Evolutionary conservation across 2,113 vertebrate genomes (phyloP).

Genomic region (Pangasianodon hypophthalmus): DNA sequence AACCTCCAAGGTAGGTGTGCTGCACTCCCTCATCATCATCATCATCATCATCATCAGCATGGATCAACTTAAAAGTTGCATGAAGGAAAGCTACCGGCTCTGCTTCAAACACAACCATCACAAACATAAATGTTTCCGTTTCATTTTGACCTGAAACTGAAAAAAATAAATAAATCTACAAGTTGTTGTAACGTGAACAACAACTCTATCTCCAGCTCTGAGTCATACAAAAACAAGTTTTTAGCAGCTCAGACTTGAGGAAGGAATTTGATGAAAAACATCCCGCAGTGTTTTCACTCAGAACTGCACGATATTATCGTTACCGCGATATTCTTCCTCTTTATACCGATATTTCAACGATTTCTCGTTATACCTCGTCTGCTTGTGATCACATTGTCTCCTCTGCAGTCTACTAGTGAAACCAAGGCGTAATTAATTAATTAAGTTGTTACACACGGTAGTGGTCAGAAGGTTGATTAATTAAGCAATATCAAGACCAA

Average conservation of each 20-base stretch:
- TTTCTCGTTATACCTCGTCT: neutral
- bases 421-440: too few relatives aligned
- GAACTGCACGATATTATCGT: neutral
- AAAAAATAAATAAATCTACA: neutral
- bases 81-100: neutral
- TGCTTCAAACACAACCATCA: neutral
- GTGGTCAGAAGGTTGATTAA: neutral
- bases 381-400: neutral
- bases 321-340: neutral
- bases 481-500: neutral
- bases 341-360: neutral
- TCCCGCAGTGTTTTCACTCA: neutral
- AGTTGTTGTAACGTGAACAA: neutral
- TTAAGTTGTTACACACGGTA: neutral
- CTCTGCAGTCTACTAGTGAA: neutral
- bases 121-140: neutral
- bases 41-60: neutral
- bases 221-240: neutral
- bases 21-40: neutral
- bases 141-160: neutral
- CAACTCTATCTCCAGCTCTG: neutral
- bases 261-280: neutral
- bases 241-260: neutral
- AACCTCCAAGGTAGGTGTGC: slow-evolving; percentile 87
- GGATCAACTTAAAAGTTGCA: neutral